Evolutionary conservation across 2,888 invertebrate genomes (phyloP), one percentile per base, ranked within the genome.

Genomic region (Drosophila borborema): DNA sequence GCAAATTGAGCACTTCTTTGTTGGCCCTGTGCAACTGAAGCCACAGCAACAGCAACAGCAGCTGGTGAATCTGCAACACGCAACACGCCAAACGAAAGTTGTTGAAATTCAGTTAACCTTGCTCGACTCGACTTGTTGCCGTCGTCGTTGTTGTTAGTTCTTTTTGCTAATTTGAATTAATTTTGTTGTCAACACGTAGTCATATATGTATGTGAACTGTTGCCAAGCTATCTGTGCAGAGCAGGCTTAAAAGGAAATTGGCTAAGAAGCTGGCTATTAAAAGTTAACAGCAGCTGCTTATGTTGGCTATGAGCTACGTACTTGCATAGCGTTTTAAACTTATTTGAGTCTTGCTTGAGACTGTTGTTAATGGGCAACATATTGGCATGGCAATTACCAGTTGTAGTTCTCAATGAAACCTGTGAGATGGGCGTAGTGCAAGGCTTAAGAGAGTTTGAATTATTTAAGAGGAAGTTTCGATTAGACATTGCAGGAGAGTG

Each of bases 131-230:
- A 40, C 38, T 45, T 73, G 61, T 77, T 67, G 48, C 70, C 23
- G 59, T 46, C 73, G 56, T 68, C 31, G 38, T 43, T 43, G 45
- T 20, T 14, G 45, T 45, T 45, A 16, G 36, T 20, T 16, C 38
- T 28, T 48, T 28, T 53, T 64, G 72, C 82, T 87, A 86, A 89
- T 86, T 86, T 86, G 80, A 87, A 89, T 86, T 86, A 86, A 86
- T 86, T 86, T 86, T 86, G 82, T 85, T 86, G 85, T 86, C 85
- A 86, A 89, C 85, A 86, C 85, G 70, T 86, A 67, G 71, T 85
- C 80, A 85, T 80, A 82, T 70, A 66, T 81, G 84, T 79, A 78
- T 89, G 89, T 79, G 79, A 86, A 84, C 70, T 73, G 87, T 81
- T 83, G 73, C 61, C 86, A 58, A 68, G 54, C 63, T 61, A 60